Evolutionary conservation across 2,113 vertebrate genomes (phyloP).

Genomic region (Hemiscyllium ocellatum): DNA sequence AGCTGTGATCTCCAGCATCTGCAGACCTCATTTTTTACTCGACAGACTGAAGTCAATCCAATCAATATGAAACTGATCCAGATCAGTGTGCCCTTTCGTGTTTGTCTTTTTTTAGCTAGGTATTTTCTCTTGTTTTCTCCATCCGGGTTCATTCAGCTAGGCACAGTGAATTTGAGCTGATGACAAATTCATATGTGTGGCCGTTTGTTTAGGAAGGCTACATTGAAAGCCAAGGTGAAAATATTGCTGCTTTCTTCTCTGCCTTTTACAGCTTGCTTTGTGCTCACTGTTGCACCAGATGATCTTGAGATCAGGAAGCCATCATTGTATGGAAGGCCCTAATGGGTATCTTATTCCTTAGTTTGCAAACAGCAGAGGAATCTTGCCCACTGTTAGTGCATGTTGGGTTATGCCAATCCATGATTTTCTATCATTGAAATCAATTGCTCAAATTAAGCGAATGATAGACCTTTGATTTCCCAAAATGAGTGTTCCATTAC

Average conservation of each 20-base stretch:
- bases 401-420: not conserved
- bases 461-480: not conserved
- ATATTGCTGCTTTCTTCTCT: not conserved
- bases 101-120: not conserved
- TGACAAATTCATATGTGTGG: not conserved
- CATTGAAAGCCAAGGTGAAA: not conserved
- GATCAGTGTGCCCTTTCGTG: not conserved
- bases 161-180: not conserved
- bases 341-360: not conserved
- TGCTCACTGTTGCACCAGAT: not conserved
- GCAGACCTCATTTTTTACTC: too few species aligned
- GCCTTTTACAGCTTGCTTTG: not conserved
- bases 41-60: conserved; percentile 29
- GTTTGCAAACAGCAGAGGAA: not conserved
- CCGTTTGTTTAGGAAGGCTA: not conserved
- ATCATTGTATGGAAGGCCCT: not conserved
- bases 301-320: not conserved
- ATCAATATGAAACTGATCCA: conserved; percentile 29
- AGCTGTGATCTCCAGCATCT: too few species aligned
- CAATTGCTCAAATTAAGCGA: not conserved
- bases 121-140: not conserved
- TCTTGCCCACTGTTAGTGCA: not conserved
- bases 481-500: not conserved
- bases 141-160: not conserved
- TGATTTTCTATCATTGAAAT: not conserved